phyloP scores from a whole-genome alignment of 2,797 vertebrate species.

The Propithecus deckenii region DNA sequence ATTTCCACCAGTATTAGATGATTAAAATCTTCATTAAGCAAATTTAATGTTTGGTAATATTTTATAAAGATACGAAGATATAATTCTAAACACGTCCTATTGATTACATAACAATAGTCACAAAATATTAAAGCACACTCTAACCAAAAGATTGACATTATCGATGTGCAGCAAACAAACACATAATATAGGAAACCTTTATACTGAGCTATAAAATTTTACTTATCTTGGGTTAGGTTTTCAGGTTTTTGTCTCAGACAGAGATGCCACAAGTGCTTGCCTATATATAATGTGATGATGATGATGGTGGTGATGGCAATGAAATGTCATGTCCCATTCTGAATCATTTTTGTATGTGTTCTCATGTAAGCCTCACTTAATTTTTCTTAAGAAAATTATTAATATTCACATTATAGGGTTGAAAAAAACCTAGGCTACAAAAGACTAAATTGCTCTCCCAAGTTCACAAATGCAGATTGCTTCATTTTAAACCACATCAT shows the following conservation, averaged over 20 bases:
- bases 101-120: background rate
- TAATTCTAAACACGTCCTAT: background rate
- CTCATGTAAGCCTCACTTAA: background rate
- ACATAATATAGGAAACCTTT: background rate
- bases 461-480: background rate
- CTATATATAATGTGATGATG: background rate
- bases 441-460: background rate
- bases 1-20: background rate
- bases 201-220: background rate
- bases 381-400: background rate
- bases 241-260: background rate
- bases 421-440: background rate
- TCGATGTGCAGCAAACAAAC: background rate
- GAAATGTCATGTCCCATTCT: background rate
- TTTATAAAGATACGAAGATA: background rate
- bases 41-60: background rate
- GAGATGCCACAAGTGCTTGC: background rate
- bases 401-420: background rate
- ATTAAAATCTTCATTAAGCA: background rate
- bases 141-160: background rate
- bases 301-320: fast-evolving
- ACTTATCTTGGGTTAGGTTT: background rate
- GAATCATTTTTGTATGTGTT: background rate
- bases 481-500: background rate
- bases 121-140: background rate